Evolutionary conservation across 2,888 invertebrate genomes (phyloP).

Genomic region (Bellardia bayeri): DNA sequence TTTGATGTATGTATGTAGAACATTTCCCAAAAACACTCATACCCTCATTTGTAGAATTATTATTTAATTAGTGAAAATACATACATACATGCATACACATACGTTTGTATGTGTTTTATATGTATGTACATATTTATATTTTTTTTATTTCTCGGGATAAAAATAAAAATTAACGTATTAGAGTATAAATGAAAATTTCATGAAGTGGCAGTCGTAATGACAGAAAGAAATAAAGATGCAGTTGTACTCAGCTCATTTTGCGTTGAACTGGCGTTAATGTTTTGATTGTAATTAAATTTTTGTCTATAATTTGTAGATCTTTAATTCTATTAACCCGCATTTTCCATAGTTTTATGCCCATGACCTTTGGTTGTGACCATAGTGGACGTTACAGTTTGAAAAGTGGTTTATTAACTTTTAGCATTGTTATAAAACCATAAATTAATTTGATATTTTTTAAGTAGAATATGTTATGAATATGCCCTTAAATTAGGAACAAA

Average conservation of each 20-base stretch:
- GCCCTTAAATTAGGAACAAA: slow-evolving; percentile 60
- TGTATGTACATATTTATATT: background rate
- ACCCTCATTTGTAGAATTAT: slow-evolving; percentile 72
- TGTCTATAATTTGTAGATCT: slow-evolving; percentile 60
- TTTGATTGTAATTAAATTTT: slow-evolving; percentile 68
- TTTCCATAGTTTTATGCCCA: slow-evolving; percentile 20
- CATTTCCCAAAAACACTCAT: slow-evolving; percentile 28
- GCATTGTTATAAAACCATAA: slow-evolving; percentile 73
- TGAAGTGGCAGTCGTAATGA: slow-evolving; percentile 12
- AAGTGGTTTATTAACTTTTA: slow-evolving; percentile 18
- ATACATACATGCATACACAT: background rate
- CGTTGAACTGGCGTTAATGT: slow-evolving; percentile 62
- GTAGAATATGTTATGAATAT: slow-evolving; percentile 54
- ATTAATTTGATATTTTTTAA: slow-evolving; percentile 60
- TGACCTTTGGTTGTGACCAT: slow-evolving; percentile 61
- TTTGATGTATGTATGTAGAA: background rate
- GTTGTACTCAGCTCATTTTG: background rate
- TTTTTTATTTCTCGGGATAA: background rate
- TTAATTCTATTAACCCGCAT: slow-evolving; percentile 68
- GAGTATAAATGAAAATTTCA: slow-evolving; percentile 1
- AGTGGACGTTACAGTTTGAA: slow-evolving; percentile 56
- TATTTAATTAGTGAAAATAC: slow-evolving; percentile 66
- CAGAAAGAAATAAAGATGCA: background rate
- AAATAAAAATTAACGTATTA: slow-evolving; percentile 13
- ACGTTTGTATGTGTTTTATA: background rate